Conservation (phyloP, 1,140 invertebrate species). For the Megalopta genalis region DNA sequence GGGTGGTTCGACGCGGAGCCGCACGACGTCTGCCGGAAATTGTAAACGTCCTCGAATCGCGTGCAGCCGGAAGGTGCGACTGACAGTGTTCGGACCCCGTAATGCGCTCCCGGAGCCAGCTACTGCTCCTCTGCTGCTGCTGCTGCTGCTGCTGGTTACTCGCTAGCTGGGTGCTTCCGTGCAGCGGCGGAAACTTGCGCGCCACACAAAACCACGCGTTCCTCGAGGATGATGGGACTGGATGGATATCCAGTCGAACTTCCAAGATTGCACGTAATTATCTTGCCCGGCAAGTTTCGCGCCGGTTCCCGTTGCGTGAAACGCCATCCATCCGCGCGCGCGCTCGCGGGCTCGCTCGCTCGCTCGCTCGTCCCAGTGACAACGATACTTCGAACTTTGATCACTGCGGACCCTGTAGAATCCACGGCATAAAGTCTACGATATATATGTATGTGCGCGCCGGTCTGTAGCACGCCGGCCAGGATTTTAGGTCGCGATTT, state of each 20-base stretch:
- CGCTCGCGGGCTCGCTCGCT: no score
- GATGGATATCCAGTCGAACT: conserved; percentile 24
- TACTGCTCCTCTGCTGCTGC: conserved; percentile 15
- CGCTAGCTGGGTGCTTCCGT: conserved; percentile 46
- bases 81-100: conserved; percentile 69
- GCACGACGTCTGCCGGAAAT: conserved; percentile 70
- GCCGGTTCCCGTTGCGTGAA: neutral
- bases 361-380: no score
- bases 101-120: conserved; percentile 53
- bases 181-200: conserved; percentile 38
- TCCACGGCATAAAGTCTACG: no score
- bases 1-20: conserved; percentile 33
- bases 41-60: conserved; percentile 73
- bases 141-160: neutral
- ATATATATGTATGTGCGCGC: no score
- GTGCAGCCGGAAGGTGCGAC: conserved; percentile 72
- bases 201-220: conserved; percentile 13
- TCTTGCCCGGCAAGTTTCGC: neutral
- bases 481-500: no score
- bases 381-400: neutral
- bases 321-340: neutral
- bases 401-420: neutral
- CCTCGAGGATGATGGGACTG: conserved; percentile 24
- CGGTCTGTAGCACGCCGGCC: no score
- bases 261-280: conserved; percentile 48